phyloP scores from a whole-genome alignment of 1,140 invertebrate genomes.

The Drosophila kikkawai region DNA sequence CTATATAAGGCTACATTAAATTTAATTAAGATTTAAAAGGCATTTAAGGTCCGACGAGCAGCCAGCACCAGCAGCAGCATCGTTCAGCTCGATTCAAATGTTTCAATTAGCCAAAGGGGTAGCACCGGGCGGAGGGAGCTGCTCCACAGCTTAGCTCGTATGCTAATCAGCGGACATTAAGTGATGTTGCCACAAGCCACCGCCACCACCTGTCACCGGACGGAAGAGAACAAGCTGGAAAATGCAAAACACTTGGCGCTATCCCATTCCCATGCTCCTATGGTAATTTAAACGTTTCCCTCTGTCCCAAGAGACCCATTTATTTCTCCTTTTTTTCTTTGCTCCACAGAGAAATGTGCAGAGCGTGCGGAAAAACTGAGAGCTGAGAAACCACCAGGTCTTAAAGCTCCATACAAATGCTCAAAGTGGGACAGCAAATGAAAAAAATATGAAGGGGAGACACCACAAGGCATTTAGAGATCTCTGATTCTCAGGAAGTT shows the following conservation, averaged over 20 bases:
- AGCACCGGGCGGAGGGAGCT: neutral
- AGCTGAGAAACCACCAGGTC: slow-evolving; percentile 49
- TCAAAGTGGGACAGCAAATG: neutral
- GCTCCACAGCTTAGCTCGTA: slow-evolving; percentile 33
- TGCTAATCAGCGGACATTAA: slow-evolving; percentile 77
- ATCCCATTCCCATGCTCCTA: slow-evolving; percentile 28
- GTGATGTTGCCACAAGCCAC: slow-evolving; percentile 41
- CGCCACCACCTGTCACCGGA: slow-evolving; percentile 55
- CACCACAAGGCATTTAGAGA: slow-evolving; percentile 10
- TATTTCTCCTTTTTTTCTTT: slow-evolving; percentile 3
- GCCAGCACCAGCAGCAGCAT: neutral
- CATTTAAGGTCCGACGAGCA: slow-evolving; percentile 38
- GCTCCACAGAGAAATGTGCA: slow-evolving; percentile 31
- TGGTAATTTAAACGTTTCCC: slow-evolving; percentile 63
- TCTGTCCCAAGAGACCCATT: slow-evolving; percentile 12
- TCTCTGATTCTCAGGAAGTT: slow-evolving; percentile 19
- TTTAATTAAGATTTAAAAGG: slow-evolving; percentile 56
- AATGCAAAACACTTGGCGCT: slow-evolving; percentile 46
- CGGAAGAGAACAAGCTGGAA: slow-evolving; percentile 17
- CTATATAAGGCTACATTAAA: slow-evolving; percentile 54
- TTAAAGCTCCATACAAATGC: slow-evolving; percentile 36
- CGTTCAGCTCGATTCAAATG: slow-evolving; percentile 40
- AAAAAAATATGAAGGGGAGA: slow-evolving; percentile 16
- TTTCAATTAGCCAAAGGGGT: slow-evolving; percentile 55
- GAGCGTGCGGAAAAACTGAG: slow-evolving; percentile 30